Conservation (phyloP, 2,888 invertebrate species). For the Herminia tarsipennalis region DNA sequence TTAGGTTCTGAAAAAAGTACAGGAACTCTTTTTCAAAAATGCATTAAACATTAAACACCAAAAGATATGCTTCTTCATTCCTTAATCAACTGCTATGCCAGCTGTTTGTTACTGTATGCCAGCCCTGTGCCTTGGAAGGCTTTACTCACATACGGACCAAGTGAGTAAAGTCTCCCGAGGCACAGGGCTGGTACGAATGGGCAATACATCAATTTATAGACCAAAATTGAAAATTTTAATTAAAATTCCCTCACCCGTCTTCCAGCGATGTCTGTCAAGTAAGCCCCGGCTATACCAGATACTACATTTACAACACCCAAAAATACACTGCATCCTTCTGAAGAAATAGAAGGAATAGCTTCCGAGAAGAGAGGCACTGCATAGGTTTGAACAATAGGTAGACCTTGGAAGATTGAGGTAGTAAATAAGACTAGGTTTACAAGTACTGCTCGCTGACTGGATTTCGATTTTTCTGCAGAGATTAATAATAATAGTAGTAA, state of each 20-base stretch:
- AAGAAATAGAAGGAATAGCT: conserved; percentile 44
- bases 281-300: conserved; percentile 59
- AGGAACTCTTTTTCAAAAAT: too few relatives aligned
- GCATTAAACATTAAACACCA: too few relatives aligned
- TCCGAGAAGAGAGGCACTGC: conserved; percentile 64
- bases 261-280: conserved; percentile 62
- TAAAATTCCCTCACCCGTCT: conserved; percentile 56
- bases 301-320: conserved; percentile 50
- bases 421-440: conserved; percentile 52
- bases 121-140: too few relatives aligned
- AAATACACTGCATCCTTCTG: neutral
- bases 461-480: conserved; percentile 61
- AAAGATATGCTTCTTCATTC: too few relatives aligned
- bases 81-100: too few relatives aligned
- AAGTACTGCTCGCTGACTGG: conserved; percentile 58
- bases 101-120: too few relatives aligned
- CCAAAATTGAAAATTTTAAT: too few relatives aligned
- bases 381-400: conserved; percentile 62
- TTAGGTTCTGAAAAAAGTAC: conserved; percentile 4
- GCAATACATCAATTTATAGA: too few relatives aligned
- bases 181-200: too few relatives aligned
- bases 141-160: too few relatives aligned
- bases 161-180: too few relatives aligned
- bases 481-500: too few relatives aligned
- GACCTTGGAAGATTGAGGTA: conserved; percentile 64